Conservation (phyloP, 2,888 invertebrate genomes). For the Hemicrepidius hirtus region DNA sequence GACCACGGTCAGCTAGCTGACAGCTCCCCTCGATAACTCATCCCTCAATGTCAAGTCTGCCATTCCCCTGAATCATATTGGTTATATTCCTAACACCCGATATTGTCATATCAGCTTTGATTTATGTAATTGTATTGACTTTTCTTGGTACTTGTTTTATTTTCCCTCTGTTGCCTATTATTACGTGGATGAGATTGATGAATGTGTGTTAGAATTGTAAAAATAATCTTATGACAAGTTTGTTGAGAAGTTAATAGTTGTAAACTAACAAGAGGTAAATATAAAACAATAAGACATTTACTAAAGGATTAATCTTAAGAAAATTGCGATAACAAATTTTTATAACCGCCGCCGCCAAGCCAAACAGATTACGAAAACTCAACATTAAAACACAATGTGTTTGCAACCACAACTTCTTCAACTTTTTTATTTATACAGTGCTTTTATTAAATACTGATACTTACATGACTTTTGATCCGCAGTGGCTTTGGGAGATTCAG, state of each 20-base stretch:
- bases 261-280: too few relatives aligned
- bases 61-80: slow-evolving; percentile 67
- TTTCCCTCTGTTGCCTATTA: slow-evolving; percentile 52
- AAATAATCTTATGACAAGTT: slow-evolving; percentile 8
- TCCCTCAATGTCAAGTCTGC: slow-evolving; percentile 62
- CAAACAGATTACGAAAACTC: too few relatives aligned
- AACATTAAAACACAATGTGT: too few relatives aligned
- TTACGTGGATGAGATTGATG: slow-evolving; percentile 44
- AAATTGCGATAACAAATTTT: too few relatives aligned
- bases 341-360: too few relatives aligned
- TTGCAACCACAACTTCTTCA: too few relatives aligned
- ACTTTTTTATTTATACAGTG: too few relatives aligned
- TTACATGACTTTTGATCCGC: too few relatives aligned
- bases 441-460: too few relatives aligned
- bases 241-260: neutral
- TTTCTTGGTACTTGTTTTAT: slow-evolving; percentile 62
- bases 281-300: too few relatives aligned
- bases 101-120: slow-evolving; percentile 69
- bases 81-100: slow-evolving; percentile 69
- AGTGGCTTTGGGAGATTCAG: too few relatives aligned
- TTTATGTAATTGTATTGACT: slow-evolving; percentile 71
- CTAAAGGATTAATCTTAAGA: too few relatives aligned
- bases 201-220: slow-evolving; percentile 13
- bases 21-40: slow-evolving; percentile 56
- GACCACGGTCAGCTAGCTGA: slow-evolving; percentile 50